Base-by-base conservation (phyloP, 2,888 invertebrate species). In the Ormyrus nitidulus region DNA sequence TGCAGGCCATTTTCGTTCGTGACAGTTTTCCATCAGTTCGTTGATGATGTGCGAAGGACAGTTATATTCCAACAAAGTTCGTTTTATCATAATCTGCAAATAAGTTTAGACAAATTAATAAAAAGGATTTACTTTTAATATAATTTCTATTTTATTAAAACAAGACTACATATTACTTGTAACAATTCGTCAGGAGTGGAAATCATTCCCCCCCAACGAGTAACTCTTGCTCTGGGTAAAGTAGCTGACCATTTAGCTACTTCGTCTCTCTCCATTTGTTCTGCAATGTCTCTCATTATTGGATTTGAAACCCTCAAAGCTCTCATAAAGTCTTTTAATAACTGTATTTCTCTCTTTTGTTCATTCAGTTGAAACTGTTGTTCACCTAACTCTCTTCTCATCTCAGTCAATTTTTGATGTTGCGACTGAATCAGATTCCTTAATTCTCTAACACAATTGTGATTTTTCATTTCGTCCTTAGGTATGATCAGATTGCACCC, bases 121-220 rank as follows among this genome's bases (percentile, higher is more conserved):
- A 19, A 19, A 19, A 19, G 2, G 19, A 19, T 19, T 19, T 19
- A 19, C 19, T 19, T 19, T 19, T 19, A 19, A 19, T 19, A 19
- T 19, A 19, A 19, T 19, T 19, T 19, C 19, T 19, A 19, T 19
- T 19, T 19, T 19, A 19, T 2, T 48, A 69, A 75, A 2, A 59
- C 4, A 8, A 62, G 13, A 54, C 6, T 34, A 2, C 64, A 51
- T 5, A 56, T 46, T 89, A 96, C 96, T 94, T 97, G 97, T 85
- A 98, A 92, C 73, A 97, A 95, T 91, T 97, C 97, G 90, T 99
- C 98, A 0, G 99, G 99, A 10, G 99, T 99, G 49, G 98, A 98
- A 87, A 99, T 99, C 98, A 99, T 98, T 77, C 98, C 98, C 75
- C 98, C 99, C 99, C 98, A 99, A 79, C 98, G 93, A 0, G 98